Conservation (phyloP, 2,113 vertebrate genomes). For the Ploceus nigricollis region DNA sequence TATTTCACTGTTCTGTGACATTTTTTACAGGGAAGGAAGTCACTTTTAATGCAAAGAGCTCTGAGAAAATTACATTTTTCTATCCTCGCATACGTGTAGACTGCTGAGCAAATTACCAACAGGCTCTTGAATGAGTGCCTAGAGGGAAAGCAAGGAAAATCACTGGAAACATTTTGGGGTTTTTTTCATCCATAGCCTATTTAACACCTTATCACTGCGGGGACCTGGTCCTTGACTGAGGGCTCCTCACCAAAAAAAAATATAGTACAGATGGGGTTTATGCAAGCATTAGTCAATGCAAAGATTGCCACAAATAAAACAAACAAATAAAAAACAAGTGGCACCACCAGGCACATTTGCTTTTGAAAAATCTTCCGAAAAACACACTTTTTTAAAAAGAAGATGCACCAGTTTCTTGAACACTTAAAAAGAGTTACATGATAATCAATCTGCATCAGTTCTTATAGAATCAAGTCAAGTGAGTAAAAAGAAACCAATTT, state of each 20-base stretch:
- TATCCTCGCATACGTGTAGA: fast-evolving
- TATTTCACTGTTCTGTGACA: neutral
- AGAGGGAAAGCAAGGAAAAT: neutral
- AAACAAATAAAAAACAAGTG: neutral
- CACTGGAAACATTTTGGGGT: neutral
- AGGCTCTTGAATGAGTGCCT: neutral
- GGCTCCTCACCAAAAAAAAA: neutral
- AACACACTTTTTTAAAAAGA: neutral
- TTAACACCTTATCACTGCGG: neutral
- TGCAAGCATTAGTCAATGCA: neutral
- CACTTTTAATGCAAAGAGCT: neutral
- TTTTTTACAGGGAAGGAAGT: neutral
- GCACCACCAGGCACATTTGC: neutral
- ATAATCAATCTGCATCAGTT: neutral
- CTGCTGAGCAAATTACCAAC: neutral
- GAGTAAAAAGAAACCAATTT: neutral
- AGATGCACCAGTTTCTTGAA: neutral
- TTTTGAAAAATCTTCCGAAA: neutral
- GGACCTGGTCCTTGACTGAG: neutral
- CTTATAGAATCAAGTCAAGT: neutral
- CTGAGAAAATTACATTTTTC: neutral
- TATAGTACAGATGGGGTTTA: neutral
- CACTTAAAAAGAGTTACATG: neutral
- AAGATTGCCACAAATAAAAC: neutral
- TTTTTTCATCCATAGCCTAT: neutral